Evolutionary conservation across 64 coral and sea anemone species (phyloP), one percentile per base, ranked within the genome.

Genomic region (Exaiptasia diaphana): DNA sequence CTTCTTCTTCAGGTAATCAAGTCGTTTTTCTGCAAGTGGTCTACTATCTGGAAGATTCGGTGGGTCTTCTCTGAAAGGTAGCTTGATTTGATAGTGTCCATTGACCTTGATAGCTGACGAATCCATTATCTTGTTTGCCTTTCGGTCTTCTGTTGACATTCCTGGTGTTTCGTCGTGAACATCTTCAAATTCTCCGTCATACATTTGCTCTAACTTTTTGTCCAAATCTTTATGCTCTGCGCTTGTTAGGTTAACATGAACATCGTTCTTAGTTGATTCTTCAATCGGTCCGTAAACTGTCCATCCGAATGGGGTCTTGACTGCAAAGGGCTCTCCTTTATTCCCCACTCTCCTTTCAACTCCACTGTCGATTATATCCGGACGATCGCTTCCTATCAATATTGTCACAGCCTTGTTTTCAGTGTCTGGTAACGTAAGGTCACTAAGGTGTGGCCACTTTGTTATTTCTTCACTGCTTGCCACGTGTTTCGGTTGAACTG

Each of bases 41-140:
- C 59, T 41, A 73, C 86, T 96, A 53, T 82, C 92, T 37, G 92
- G 92, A 41, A 89, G 68, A 32, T 81, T 68, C 7, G 86, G 80
- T 12, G 31, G 53, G 14, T 88, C 79, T 14, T 94, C 25, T 36
- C 73, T 57, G 31, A 88, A 84, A 15, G 85, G 85, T 28, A 80
- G 46, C 52, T 58, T 72, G 10, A 89, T 20, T 74, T 89, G 53
- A 37, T 89, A 89, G 30, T 89, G 75, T 22, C 86, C 77, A 53
- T 81, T 63, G 1, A 81, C 76, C 14, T 81, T 26, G 11, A 30
- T 68, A 10, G 53, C 86, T 26, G 76, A 89, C 8, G 24, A 6
- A 38, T 89, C 75, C 75, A 88, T 88, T 18, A 79, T 79, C 14
- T 57, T 25, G 9, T 45, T 30, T 29, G 64, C 62, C 73, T 34